Base-by-base conservation (phyloP, 1,140 invertebrate species). In the Nomia melanderi region DNA sequence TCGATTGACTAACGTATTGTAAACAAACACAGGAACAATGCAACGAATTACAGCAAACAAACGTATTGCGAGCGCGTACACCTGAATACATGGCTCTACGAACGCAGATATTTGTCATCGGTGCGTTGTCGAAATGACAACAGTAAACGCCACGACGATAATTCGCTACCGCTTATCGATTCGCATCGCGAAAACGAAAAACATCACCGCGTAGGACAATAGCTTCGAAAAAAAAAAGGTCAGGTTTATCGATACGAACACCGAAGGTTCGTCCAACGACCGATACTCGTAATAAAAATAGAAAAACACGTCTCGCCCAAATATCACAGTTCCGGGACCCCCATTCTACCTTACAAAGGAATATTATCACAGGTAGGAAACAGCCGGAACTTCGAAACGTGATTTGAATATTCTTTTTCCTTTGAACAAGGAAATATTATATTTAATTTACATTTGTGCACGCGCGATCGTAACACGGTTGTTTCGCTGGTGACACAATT, bases 131-230 rank as follows among this genome's bases (percentile, higher is more conserved):
- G 23, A 20, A 39, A 8, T 50, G 11, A 62, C 29, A 20, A 12
- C 11, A 57, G 29, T 57, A 29, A 62, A 23, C 39, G 14, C 5
- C 23, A 44, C 36, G 14, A 44, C 36, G 14, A 27, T 23, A 33
- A 57, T 75, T 75, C 44, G 31, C 47, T 65, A 36, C 39, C 27
- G 33, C n/a, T 67, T 75, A 44, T 57, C 29, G 64, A 67, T 67
- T 75, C 33, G 0, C 27, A 31, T 59, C 29, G 25, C n/a, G 6
- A 23, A 33, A 11, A 31, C 14, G n/a, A 1, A 27, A n/a, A n/a
- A n/a, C n/a, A n/a, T 1, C n/a, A 9, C 8, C 27, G 57, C 27
- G 23, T 53, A 23, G 4, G 39, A 31, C 36, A 76, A 76, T 41
- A 31, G 11, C 25, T 73, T 64, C 12, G 17, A 1, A 54, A 20